Percentiles rank a stretch among this genome's conserved stretches.
Evolutionary conservation across 2,888 invertebrate species (phyloP).

Genomic region (Nysson spinosus): DNA sequence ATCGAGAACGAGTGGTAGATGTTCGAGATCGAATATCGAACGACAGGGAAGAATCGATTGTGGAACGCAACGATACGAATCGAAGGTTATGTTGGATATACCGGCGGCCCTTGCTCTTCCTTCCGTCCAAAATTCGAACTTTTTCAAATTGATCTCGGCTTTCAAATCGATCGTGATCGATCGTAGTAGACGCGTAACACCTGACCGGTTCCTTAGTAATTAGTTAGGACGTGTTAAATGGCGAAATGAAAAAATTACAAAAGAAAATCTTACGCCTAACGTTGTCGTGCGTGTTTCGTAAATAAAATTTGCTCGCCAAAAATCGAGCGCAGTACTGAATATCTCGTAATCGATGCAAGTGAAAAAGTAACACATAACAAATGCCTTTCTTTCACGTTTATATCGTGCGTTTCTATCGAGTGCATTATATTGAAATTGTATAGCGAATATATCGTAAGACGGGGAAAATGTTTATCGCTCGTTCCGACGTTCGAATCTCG

Average conservation of each 20-base stretch:
- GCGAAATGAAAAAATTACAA: neutral
- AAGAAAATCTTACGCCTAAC: neutral
- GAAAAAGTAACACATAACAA: neutral
- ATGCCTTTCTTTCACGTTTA: slow-evolving; percentile 48
- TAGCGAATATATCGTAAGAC: slow-evolving; percentile 30
- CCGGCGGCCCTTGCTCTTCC: slow-evolving; percentile 56
- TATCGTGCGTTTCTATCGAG: slow-evolving; percentile 43
- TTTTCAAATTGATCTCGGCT: slow-evolving; percentile 14
- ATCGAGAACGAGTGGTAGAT: slow-evolving; percentile 3
- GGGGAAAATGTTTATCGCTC: neutral
- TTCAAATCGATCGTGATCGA: slow-evolving; percentile 30
- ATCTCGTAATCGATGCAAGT: slow-evolving; percentile 10
- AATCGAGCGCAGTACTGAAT: slow-evolving; percentile 37
- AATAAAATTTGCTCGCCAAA: slow-evolving; percentile 19
- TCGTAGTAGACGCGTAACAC: slow-evolving; percentile 41
- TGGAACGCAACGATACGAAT: neutral
- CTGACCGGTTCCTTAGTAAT: slow-evolving; percentile 38
- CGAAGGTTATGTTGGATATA: neutral
- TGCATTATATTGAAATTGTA: slow-evolving; percentile 25
- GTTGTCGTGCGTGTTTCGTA: neutral
- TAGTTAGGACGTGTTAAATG: slow-evolving; percentile 9
- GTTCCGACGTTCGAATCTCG: slow-evolving; percentile 7
- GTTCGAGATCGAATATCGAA: neutral
- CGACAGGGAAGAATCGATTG: neutral
- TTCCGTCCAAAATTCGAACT: slow-evolving; percentile 49